A percentile compares a stretch with the other conserved stretches of the same genome.
phyloP scores from a whole-genome alignment of 1,140 invertebrate species.

The Sycophaga agraensis region DNA sequence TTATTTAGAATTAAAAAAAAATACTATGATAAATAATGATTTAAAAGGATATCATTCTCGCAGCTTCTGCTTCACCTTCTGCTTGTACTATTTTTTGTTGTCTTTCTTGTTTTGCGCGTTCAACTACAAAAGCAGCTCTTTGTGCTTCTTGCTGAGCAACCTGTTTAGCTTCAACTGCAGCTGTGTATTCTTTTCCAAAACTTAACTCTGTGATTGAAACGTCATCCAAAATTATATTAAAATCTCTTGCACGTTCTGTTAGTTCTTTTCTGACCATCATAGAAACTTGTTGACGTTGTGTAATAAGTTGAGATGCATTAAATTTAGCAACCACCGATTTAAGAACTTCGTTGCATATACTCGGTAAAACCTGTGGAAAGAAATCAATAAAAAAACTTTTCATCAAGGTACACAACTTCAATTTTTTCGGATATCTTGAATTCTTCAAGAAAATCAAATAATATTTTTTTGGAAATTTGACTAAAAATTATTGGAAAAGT shows the following conservation, averaged over 20 bases:
- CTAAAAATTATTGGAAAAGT: too few relatives aligned
- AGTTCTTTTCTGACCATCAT: slow-evolving; percentile 91
- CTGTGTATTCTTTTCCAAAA: slow-evolving; percentile 99
- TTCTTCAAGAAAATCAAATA: too few relatives aligned
- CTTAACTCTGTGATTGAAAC: slow-evolving; percentile 99
- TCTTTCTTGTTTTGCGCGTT: slow-evolving; percentile 94
- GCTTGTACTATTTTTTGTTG: slow-evolving; percentile 99
- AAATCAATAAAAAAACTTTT: too few relatives aligned
- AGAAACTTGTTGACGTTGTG: slow-evolving; percentile 96
- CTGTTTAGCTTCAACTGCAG: slow-evolving; percentile 99
- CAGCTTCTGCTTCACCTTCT: slow-evolving; percentile 98
- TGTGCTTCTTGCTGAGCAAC: slow-evolving; percentile 99
- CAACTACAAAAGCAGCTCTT: slow-evolving; percentile 95
- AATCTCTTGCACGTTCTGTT: slow-evolving; percentile 95
- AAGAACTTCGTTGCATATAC: slow-evolving; percentile 98
- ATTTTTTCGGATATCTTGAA: too few relatives aligned
- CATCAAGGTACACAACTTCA: too few relatives aligned
- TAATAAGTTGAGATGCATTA: slow-evolving; percentile 98
- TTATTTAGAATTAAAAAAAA: too few relatives aligned
- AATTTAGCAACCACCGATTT: slow-evolving; percentile 99
- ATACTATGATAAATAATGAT: too few relatives aligned
- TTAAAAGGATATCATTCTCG: slow-evolving; percentile 90
- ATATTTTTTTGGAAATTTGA: too few relatives aligned
- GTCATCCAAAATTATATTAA: slow-evolving; percentile 98
- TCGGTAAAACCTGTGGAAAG: slow-evolving; percentile 72